phyloP scores from a whole-genome alignment of 2,113 vertebrate species.

The Ammodytes marinus region DNA sequence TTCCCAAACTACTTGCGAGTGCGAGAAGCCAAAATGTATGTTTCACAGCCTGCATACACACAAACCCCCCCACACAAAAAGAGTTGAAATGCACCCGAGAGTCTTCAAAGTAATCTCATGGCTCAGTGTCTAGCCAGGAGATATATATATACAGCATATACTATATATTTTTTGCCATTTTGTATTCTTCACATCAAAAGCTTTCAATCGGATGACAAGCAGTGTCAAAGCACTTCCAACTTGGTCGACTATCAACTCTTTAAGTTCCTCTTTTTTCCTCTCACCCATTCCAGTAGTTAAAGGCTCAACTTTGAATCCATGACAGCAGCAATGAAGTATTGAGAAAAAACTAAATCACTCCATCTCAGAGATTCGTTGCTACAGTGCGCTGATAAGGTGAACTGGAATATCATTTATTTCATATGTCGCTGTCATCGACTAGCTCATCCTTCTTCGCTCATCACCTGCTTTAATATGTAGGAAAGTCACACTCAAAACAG shows the following conservation, averaged over 20 bases:
- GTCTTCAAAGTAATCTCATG: conserved; percentile 50
- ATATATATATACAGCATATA: background rate
- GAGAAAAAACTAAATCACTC: conserved; percentile 28
- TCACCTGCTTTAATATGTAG: conserved; percentile 28
- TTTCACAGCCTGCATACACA: conserved; percentile 13
- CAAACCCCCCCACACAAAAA: background rate
- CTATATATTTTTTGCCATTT: conserved; percentile 40
- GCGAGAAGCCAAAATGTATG: background rate
- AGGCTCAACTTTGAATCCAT: conserved; percentile 26
- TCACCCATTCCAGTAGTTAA: conserved; percentile 15
- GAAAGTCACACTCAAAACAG: conserved; percentile 22
- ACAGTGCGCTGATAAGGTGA: conserved; percentile 38
- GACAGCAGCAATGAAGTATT: conserved; percentile 41
- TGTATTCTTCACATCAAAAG: conserved; percentile 66
- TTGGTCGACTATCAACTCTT: conserved; percentile 36
- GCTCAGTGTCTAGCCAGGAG: conserved; percentile 54
- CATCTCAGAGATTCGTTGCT: conserved; percentile 41
- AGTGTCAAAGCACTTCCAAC: conserved; percentile 58
- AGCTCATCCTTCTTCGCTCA: conserved; percentile 19
- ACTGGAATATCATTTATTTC: conserved; percentile 47
- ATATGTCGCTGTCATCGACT: conserved; percentile 38
- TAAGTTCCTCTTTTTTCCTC: conserved; percentile 25
- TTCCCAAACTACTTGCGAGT: conserved; percentile 24
- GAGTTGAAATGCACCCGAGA: conserved; percentile 19
- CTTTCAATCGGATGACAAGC: conserved; percentile 65